phyloP scores from a whole-genome alignment of 1,140 invertebrate species.

The Hypsibius dujardini region DNA sequence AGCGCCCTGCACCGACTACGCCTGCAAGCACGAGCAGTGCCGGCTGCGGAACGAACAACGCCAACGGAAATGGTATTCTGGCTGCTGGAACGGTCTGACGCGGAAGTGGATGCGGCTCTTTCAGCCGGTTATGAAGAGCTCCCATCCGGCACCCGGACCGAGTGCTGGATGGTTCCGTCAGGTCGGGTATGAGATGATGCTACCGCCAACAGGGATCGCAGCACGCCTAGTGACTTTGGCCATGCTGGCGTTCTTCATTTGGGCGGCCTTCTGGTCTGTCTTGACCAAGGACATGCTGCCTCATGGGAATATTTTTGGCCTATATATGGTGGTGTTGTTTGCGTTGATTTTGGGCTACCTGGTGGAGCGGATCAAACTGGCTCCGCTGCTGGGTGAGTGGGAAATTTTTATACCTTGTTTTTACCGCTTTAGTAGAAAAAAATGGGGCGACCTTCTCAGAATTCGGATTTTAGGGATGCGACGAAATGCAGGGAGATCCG shows the following conservation, averaged over 20 bases:
- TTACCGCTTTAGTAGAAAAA: no score
- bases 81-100: not conserved
- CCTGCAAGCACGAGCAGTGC: not conserved
- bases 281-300: not conserved
- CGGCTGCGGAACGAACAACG: not conserved
- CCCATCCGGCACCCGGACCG: not conserved
- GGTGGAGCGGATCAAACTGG: slow-evolving; percentile 53
- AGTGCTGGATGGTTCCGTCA: not conserved
- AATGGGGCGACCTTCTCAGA: no score
- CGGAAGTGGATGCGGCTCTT: not conserved
- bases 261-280: slow-evolving; percentile 9
- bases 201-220: not conserved
- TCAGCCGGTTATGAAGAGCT: not conserved
- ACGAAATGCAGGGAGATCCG: no score
- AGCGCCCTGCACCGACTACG: not conserved
- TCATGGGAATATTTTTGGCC: slow-evolving; percentile 44
- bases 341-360: slow-evolving; percentile 63
- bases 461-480: no score
- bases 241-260: not conserved
- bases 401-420: no score
- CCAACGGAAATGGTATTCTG: not conserved
- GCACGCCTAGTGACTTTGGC: not conserved
- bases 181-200: not conserved
- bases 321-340: slow-evolving; percentile 41
- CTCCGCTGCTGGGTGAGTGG: slow-evolving; percentile 62